Evolutionary conservation across 2,888 invertebrate genomes (phyloP).

Genomic region (Drosophila setosimentum): DNA sequence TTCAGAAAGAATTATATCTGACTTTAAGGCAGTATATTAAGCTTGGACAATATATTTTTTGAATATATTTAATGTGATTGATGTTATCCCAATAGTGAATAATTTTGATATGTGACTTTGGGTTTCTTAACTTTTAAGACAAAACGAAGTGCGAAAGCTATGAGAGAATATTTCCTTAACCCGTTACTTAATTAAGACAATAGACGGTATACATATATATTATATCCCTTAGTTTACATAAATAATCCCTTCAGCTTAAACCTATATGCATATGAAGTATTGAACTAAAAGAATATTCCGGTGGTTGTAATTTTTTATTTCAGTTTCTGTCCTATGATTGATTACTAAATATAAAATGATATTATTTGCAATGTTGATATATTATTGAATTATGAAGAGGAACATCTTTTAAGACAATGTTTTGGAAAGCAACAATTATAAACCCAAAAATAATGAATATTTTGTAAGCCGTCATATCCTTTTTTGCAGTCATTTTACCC

Average conservation of each 20-base stretch:
- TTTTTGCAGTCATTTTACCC: not conserved
- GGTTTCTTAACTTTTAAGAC: not conserved
- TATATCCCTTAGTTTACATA: not conserved
- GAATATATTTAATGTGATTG: not conserved
- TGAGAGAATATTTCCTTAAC: too few species aligned
- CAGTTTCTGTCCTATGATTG: not conserved
- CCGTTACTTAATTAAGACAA: not conserved
- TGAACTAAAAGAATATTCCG: not conserved
- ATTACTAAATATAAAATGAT: not conserved
- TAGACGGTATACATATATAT: not conserved
- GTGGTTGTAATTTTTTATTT: not conserved
- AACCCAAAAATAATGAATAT: not conserved
- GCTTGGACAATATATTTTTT: not conserved
- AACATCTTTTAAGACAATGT: not conserved
- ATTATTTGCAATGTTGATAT: not conserved
- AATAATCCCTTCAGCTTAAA: not conserved
- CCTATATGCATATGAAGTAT: not conserved
- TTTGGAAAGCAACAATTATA: not conserved
- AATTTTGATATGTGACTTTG: fast-evolving
- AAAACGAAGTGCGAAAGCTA: too few species aligned
- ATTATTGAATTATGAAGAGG: not conserved
- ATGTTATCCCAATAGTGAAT: not conserved
- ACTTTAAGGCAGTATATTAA: not conserved
- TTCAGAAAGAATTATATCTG: not conserved
- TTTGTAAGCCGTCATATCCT: not conserved